Evolutionary conservation across 2,797 vertebrate genomes (phyloP), one percentile per base, ranked within the genome.

Genomic region (Bovichtus diacanthus): DNA sequence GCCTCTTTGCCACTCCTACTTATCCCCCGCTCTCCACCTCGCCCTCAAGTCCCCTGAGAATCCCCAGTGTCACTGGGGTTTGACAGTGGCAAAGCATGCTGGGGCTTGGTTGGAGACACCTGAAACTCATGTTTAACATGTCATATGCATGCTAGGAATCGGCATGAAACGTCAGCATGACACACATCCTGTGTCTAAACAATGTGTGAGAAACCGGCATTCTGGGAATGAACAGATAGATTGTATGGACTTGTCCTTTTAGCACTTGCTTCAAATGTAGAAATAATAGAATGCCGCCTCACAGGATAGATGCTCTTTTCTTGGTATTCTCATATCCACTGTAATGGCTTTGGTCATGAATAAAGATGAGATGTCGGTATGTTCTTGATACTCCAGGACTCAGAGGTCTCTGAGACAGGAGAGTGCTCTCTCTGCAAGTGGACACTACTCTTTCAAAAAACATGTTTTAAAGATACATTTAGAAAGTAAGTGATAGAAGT

Each of bases 401-500:
- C 36, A 0, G 29, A 73, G 21, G 69, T 76, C 70, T 74, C 43
- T 38, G 4, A 61, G 69, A 76, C 54, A 58, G 55, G 50, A 81
- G 59, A 89, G 76, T 82, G 68, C 73, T 77, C 68, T 80, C 66
- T 62, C 19, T 64, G 56, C 46, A 63, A 71, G 80, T 47, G 39
- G 31, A 69, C 19, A 43, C 62, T 77, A 62, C 31, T 80, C 51
- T 79, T 76, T 74, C 27, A 74, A 34, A 78, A 81, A 88, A 80
- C 75, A 77, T 74, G 69, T 85, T 87, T 87, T 82, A 50, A 68
- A 60, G 62, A 78, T 81, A 58, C 39, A 67, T 58, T 74, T 70
- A 25, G 31, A 67, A 92, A 87, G 89, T 83, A 92, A 87, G 89
- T 83, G 90, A 93, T 89, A 94, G 92, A 85, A 91, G 90, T 84